Evolutionary conservation across 2,113 vertebrate species (phyloP).

Genomic region (Cyanoderma ruficeps): DNA sequence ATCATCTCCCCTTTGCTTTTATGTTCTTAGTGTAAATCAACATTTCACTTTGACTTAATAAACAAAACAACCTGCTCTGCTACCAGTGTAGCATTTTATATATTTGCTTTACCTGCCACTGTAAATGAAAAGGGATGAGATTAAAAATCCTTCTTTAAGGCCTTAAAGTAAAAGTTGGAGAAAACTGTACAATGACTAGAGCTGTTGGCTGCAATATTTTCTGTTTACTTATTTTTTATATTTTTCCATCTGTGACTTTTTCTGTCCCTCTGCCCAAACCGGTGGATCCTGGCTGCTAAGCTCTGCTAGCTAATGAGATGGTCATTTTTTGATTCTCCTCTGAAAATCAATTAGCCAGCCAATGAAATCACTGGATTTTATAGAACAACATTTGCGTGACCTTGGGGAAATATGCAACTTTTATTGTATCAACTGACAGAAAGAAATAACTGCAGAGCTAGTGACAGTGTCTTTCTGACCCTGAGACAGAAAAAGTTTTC

Average conservation of each 20-base stretch:
- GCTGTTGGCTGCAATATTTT: background rate
- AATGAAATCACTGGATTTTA: background rate
- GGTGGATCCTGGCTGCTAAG: background rate
- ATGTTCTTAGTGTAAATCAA: conserved; percentile 65
- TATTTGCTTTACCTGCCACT: conserved; percentile 9
- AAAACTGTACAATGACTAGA: background rate
- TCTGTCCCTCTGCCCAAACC: background rate
- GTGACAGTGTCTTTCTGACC: background rate
- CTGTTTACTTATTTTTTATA: background rate
- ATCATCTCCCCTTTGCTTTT: conserved; percentile 13
- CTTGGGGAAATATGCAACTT: background rate
- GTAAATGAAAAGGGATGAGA: conserved; percentile 14
- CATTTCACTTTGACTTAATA: conserved; percentile 57
- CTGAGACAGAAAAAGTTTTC: background rate
- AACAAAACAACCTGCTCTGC: conserved; percentile 13
- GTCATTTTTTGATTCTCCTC: background rate
- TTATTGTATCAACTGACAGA: background rate
- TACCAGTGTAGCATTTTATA: conserved; percentile 1
- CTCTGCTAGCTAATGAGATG: background rate
- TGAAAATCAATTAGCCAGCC: conserved; percentile 13
- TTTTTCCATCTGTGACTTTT: background rate
- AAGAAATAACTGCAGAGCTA: background rate
- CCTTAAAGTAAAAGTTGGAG: background rate
- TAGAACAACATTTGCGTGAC: background rate
- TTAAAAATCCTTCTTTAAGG: background rate